Conservation (phyloP, 2,113 vertebrate genomes). For the Paraplagusia blochii region DNA sequence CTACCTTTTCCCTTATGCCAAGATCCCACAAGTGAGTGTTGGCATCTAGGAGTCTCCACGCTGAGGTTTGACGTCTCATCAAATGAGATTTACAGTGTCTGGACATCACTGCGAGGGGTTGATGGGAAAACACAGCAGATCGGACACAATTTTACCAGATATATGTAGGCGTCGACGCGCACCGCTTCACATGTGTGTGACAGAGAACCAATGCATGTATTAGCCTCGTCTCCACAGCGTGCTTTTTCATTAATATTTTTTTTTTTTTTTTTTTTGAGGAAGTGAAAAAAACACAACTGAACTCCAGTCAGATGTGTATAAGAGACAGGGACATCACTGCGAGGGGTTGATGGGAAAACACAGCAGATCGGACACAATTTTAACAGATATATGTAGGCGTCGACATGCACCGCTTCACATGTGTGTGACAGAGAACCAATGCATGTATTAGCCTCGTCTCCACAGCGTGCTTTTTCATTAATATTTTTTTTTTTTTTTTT, state of each 20-base stretch:
- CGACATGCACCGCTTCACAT: slow-evolving; percentile 17
- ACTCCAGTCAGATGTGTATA: no score
- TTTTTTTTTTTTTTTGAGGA: no score
- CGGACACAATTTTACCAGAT: slow-evolving; percentile 43
- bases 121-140: slow-evolving; percentile 56
- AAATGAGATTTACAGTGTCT: slow-evolving; percentile 55
- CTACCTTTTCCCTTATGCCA: slow-evolving; percentile 36
- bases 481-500: no score
- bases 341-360: slow-evolving; percentile 57
- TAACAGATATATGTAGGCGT: slow-evolving; percentile 39
- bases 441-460: slow-evolving; percentile 41
- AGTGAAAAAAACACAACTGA: slow-evolving; percentile 59
- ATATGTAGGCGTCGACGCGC: slow-evolving; percentile 18
- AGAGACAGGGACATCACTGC: slow-evolving; percentile 50
- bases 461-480: slow-evolving; percentile 43
- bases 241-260: slow-evolving; percentile 47
- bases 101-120: slow-evolving; percentile 53
- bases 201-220: slow-evolving; percentile 37
- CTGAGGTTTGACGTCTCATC: slow-evolving; percentile 38
- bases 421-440: slow-evolving; percentile 30
- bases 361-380: slow-evolving; percentile 44
- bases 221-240: slow-evolving; percentile 35
- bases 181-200: slow-evolving; percentile 26
- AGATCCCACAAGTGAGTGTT: slow-evolving; percentile 51
- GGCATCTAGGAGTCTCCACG: slow-evolving; percentile 6